Evolutionary conservation across 2,888 invertebrate species (phyloP), one percentile per base, ranked within the genome.

Genomic region (Crioceris asparagi): DNA sequence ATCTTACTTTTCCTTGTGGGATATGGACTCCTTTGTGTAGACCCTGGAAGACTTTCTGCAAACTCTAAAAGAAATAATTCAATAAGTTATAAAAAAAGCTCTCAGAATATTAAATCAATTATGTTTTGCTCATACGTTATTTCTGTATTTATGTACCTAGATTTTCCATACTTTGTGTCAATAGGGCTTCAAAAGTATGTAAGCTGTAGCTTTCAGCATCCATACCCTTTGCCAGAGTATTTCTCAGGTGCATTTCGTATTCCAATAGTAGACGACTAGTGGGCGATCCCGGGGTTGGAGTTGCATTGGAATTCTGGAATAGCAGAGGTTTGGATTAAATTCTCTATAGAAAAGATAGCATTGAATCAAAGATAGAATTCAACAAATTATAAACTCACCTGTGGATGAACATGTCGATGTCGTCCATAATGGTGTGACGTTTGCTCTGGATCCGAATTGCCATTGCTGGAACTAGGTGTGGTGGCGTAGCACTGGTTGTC

Each of bases 401-500:
- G 70, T 56, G 77, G 78, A 60, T 79, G 78, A 55, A 78, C 76
- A 54, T 77, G 74, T 11, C 74, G 69, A 52, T 65, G 59, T 46
- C 79, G 69, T 43, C 71, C 69, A 47, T 73, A 73, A 40, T 64
- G 77, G 48, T 74, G 75, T 26, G 66, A 60, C 15, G 81, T 77
- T 54, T 77, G 75, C 61, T 87, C 87, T 64, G 86, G 82, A 65
- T 88, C 88, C 21, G 86, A 87, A 68, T 88, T 88, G 38, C 90
- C 90, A 58, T 90, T 90, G 59, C 90, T 90, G 35, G 91, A 90
- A 55, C 90, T 90, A 11, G 92, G 91, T 25, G 91, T 91, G 29
- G 91, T 91, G 19, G 91, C 91, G 67, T 92, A 91, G 69, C 91
- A 91, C 63, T 88, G 88, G 70, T 91, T 90, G 74, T 92, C 91